These are phyloP conservation scores for Ataeniobius toweri DNA, from an alignment of 2,797 vertebrate species.

Conservation along the genomic window DNA sequence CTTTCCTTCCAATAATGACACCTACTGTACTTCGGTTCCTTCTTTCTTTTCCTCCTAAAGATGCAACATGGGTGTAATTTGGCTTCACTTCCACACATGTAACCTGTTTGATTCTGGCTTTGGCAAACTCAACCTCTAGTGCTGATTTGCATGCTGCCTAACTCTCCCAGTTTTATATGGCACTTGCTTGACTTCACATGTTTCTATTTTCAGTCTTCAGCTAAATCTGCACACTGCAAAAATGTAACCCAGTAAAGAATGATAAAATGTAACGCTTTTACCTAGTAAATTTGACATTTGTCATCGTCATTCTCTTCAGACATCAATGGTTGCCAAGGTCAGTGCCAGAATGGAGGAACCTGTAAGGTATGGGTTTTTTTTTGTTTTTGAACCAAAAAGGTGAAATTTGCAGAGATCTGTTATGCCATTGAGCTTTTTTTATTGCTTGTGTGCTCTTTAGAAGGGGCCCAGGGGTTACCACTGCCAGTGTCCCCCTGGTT, in stretches of 20 bases:
- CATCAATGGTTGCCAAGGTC: constrained; percentile 84
- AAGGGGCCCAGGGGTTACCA: constrained; percentile 81
- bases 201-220: constrained; percentile 43
- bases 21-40: constrained; percentile 27
- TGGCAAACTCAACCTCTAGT: constrained; percentile 31
- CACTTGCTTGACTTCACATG: constrained; percentile 38
- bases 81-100: constrained; percentile 47
- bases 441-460: constrained; percentile 56
- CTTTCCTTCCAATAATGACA: constrained; percentile 12
- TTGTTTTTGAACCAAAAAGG: not conserved
- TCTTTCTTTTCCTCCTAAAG: constrained; percentile 43
- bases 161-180: constrained; percentile 4
- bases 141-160: constrained; percentile 53
- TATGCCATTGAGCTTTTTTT: not conserved
- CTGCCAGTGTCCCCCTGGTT: constrained; percentile 88
- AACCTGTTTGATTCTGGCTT: constrained; percentile 41
- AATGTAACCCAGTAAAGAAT: constrained; percentile 1
- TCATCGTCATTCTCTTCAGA: constrained; percentile 72
- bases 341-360: constrained; percentile 90
- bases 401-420: not conserved
- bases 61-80: constrained; percentile 34
- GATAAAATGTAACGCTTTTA: not conserved
- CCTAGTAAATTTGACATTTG: not conserved
- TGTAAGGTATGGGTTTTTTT: constrained; percentile 84
- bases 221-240: constrained; percentile 33